Percentiles rank a stretch among this genome's conserved stretches.
Conservation (phyloP, 2,888 invertebrate species). For the Cryptosula pallasiana region DNA sequence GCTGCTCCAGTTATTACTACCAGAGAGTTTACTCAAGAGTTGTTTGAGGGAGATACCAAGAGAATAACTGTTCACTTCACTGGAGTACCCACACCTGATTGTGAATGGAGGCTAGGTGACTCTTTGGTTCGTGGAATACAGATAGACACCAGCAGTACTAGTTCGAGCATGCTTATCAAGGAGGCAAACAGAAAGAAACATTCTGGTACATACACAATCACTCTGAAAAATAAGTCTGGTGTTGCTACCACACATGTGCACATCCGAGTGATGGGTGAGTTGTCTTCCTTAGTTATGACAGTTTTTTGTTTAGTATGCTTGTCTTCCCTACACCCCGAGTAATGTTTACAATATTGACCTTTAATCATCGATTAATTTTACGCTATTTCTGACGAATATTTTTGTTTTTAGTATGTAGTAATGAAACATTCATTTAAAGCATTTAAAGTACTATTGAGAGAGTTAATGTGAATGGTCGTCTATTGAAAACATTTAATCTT, state of each 20-base stretch:
- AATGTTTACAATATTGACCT: no score
- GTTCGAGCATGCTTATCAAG: conserved; percentile 46
- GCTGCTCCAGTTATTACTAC: neutral
- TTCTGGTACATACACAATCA: conserved; percentile 86
- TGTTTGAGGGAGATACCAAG: neutral
- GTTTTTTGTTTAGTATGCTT: no score
- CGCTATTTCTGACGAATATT: no score
- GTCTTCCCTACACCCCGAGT: no score
- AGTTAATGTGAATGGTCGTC: no score
- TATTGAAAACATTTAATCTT: conserved; percentile 72
- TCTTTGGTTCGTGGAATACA: conserved; percentile 17
- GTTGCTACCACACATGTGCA: conserved; percentile 86
- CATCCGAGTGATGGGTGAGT: conserved; percentile 62
- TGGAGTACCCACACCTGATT: conserved; percentile 16
- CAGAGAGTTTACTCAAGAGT: neutral
- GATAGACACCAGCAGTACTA: conserved; percentile 1
- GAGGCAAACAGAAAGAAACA: conserved; percentile 84
- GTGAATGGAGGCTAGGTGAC: conserved; percentile 15
- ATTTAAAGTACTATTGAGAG: no score
- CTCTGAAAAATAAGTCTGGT: conserved; percentile 81
- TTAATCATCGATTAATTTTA: no score
- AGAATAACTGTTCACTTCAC: conserved; percentile 14
- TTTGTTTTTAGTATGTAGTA: no score
- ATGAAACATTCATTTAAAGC: no score
- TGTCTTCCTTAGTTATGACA: no score